A percentile compares a stretch with the other conserved stretches of the same genome.
These are phyloP conservation scores for Lasioglossum marginatum DNA, from an alignment of 2,888 invertebrate genomes.

Conservation along the genomic window DNA sequence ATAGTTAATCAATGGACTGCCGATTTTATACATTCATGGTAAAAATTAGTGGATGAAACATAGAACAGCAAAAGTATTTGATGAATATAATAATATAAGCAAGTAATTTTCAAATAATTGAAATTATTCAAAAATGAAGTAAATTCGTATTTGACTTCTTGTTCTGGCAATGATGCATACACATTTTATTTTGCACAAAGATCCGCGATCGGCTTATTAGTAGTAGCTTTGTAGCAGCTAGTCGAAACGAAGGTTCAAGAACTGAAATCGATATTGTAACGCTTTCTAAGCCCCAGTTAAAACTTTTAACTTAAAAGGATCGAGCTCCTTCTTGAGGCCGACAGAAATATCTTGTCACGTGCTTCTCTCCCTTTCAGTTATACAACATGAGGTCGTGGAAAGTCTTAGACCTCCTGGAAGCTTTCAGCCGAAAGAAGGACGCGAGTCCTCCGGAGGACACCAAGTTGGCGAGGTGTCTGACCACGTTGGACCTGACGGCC, in stretches of 20 bases:
- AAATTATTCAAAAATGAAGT: not conserved
- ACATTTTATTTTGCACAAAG: not conserved
- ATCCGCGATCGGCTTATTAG: not conserved
- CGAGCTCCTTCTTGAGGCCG: not conserved
- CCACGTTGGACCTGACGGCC: constrained; percentile 93
- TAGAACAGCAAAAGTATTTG: not conserved
- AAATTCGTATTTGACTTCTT: not conserved
- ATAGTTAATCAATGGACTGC: not conserved
- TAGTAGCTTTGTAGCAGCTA: not conserved
- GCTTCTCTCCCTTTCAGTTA: constrained; percentile 59
- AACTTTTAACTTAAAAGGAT: not conserved
- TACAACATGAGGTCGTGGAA: constrained; percentile 66
- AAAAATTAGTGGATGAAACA: not conserved
- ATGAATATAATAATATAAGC: not conserved
- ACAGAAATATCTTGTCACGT: not conserved
- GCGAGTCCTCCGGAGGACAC: constrained; percentile 66
- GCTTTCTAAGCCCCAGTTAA: not conserved
- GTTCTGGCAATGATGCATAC: not conserved
- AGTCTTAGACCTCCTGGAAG: constrained; percentile 59
- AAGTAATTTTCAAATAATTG: not conserved
- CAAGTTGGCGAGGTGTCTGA: constrained; percentile 89
- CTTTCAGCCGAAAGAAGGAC: constrained; percentile 76
- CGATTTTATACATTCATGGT: not conserved
- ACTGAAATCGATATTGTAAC: not conserved
- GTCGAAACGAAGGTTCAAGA: not conserved